Conservation (phyloP, 2,113 vertebrate genomes). For the Erinaceus europaeus region DNA sequence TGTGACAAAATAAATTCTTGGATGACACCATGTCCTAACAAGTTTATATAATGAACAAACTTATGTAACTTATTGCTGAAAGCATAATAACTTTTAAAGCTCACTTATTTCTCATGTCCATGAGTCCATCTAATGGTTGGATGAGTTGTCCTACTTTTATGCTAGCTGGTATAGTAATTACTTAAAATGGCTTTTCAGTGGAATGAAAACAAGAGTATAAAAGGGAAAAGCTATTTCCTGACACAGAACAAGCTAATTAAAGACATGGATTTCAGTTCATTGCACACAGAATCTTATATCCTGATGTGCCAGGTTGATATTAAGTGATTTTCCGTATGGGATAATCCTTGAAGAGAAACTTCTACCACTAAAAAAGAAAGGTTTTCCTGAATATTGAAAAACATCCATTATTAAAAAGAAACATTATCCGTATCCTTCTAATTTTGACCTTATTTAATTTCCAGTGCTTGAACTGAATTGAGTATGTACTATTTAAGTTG, state of each 20-base stretch:
- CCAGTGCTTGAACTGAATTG: neutral
- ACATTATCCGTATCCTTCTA: neutral
- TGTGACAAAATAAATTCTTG: neutral
- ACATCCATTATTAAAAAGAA: neutral
- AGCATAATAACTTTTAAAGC: neutral
- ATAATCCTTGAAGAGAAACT: neutral
- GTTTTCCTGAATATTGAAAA: neutral
- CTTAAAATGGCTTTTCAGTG: neutral
- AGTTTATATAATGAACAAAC: too few relatives aligned
- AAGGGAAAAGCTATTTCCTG: conserved; percentile 42
- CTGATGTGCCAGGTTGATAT: neutral
- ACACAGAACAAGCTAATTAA: conserved; percentile 4
- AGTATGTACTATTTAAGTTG: too few relatives aligned
- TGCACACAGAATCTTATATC: neutral
- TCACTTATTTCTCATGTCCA: neutral
- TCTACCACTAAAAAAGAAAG: neutral
- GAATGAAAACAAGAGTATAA: conserved; percentile 26
- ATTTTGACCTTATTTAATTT: neutral
- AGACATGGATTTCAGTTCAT: neutral
- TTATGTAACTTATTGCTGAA: neutral
- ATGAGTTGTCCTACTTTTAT: rapidly evolving
- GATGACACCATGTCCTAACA: neutral
- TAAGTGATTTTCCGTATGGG: conserved; percentile 7
- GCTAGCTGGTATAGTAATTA: conserved; percentile 29
- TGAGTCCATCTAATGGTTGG: neutral